phyloP scores from a whole-genome alignment of 2,888 invertebrate species.

The Coremacera marginata region DNA sequence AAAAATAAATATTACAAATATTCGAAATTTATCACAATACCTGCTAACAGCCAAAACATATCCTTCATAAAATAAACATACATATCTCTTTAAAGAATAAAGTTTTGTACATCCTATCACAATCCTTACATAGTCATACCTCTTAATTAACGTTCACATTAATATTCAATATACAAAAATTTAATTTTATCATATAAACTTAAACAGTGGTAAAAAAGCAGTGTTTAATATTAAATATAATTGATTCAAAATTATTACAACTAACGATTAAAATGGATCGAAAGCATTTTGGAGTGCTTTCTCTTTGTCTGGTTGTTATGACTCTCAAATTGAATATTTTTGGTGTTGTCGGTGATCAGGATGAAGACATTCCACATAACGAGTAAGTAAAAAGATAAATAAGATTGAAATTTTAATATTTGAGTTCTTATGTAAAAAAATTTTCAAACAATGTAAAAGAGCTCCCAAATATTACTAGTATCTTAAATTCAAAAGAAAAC shows the following conservation, averaged over 20 bases:
- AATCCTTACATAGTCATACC: not conserved
- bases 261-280: conserved; percentile 54
- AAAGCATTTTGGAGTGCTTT: conserved; percentile 59
- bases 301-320: conserved; percentile 61
- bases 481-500: not conserved
- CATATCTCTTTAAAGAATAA: too few species aligned
- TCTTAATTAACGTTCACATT: too few species aligned
- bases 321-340: conserved; percentile 60
- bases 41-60: too few species aligned
- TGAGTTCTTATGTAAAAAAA: too few species aligned
- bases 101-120: not conserved
- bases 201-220: not conserved
- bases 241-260: not conserved
- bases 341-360: conserved; percentile 74
- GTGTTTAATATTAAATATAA: not conserved
- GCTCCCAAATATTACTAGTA: not conserved
- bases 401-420: not conserved
- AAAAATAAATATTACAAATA: too few species aligned
- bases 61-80: too few species aligned
- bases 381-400: conserved; percentile 76
- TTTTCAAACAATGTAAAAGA: too few species aligned
- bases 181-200: not conserved
- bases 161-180: too few species aligned
- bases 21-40: too few species aligned
- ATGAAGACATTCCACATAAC: conserved; percentile 90